phyloP scores from a whole-genome alignment of 2,797 vertebrate species.

The Bovichtus variegatus region DNA sequence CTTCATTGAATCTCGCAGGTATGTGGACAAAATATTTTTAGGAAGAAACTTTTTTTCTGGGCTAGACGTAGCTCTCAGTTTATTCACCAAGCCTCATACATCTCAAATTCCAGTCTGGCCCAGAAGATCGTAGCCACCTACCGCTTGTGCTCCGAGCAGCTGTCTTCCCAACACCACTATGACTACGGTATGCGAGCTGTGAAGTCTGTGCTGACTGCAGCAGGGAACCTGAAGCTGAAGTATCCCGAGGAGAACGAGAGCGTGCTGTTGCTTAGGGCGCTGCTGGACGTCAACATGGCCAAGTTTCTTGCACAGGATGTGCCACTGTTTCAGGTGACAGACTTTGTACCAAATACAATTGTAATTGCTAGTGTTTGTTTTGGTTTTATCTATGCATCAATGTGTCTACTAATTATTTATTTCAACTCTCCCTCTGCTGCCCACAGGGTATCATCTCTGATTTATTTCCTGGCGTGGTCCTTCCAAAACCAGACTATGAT shows the following conservation, averaged over 20 bases:
- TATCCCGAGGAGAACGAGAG: constrained; percentile 91
- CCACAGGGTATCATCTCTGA: constrained; percentile 95
- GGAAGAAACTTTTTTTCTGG: not conserved
- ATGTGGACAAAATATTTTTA: constrained; percentile 18
- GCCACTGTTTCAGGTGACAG: constrained; percentile 92
- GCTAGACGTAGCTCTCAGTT: not conserved
- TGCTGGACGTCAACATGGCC: constrained; percentile 96
- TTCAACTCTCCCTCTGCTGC: constrained; percentile 30
- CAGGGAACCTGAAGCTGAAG: constrained; percentile 94
- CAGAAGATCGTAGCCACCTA: constrained; percentile 98
- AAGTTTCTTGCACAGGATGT: constrained; percentile 96
- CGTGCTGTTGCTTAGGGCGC: constrained; percentile 89
- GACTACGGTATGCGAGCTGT: constrained; percentile 96
- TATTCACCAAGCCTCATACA: not conserved
- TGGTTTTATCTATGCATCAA: not conserved
- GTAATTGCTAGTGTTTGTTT: not conserved
- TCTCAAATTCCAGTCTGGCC: constrained; percentile 83
- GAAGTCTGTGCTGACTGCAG: constrained; percentile 95
- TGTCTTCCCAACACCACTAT: constrained; percentile 96
- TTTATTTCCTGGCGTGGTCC: constrained; percentile 92
- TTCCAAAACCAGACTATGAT: constrained; percentile 93
- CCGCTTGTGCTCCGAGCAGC: constrained; percentile 93
- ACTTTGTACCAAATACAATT: not conserved
- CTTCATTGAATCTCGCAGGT: constrained; percentile 95
- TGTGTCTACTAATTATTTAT: not conserved